Evolutionary conservation across 2,113 vertebrate species (phyloP), one percentile per base, ranked within the genome.

Genomic region (Cardinalis cardinalis): DNA sequence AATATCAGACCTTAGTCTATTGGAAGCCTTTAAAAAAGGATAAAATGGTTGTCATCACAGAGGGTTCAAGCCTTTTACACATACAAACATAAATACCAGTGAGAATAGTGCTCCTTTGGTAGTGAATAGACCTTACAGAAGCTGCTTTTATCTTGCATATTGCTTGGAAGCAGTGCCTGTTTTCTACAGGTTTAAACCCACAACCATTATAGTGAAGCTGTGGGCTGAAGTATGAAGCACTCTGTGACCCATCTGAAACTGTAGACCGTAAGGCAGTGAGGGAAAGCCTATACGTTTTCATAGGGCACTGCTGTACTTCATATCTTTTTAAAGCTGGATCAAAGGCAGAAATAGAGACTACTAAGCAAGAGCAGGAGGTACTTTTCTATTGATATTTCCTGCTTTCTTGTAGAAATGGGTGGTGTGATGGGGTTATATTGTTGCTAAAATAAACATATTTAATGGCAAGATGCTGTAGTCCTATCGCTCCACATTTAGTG

Each of bases 341-440:
- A 18, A 89, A 86, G 44, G 26, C 41, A 88, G 70, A 77, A 81
- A 46, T 58, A 14, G 20, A 84, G 31, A 34, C 58, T 77, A 16
- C 26, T 90, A 34, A 77, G 29, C 44, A 77, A n/a, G 29, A 56
- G 19, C 43, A 77, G 48, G 18, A 74, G 48, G 3, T 77, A 44
- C 34, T 79, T 46, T 72, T 28, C 52, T 59, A 16, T 52, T 66
- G 28, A 12, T 79, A 65, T 32, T 40, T 84, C 13, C n/a, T 65
- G 11, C 20, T 5, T 71, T 90, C 89, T 87, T 94, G 75, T 68
- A 81, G 71, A 81, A 94, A 83, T 25, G 75, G 74, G 75, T 85
- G 91, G 81, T 93, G 36, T 65, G 52, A 44, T 83, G 78, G 71
- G 41, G 48, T 29, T 59, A 55, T 60, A 78, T 84, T 84, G n/a